Percentiles rank a stretch among this genome's conserved stretches.
These are phyloP conservation scores for Metopolophium dirhodum DNA, from an alignment of 1,140 invertebrate species.

Conservation along the genomic window DNA sequence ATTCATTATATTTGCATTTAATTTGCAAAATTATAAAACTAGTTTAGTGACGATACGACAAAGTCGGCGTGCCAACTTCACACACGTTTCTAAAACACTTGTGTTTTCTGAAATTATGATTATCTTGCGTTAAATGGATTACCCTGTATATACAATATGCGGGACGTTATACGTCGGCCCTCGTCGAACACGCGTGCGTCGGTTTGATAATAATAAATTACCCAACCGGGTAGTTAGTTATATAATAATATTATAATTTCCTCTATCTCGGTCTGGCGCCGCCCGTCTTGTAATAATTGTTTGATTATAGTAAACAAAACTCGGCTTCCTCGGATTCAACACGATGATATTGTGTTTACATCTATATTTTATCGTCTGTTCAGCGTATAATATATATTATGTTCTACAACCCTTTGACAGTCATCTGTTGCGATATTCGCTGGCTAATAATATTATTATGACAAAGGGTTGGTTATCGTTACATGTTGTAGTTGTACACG, in stretches of 20 bases:
- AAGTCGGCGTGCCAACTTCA: too few relatives aligned
- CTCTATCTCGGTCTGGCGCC: not conserved
- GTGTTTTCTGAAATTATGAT: too few relatives aligned
- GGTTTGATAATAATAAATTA: not conserved
- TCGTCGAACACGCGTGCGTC: not conserved
- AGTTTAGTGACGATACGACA: too few relatives aligned
- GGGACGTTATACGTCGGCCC: not conserved
- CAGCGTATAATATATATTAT: not conserved
- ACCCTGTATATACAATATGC: not conserved
- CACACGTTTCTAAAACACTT: too few relatives aligned
- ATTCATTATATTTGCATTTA: too few relatives aligned
- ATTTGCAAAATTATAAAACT: too few relatives aligned
- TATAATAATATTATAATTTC: not conserved
- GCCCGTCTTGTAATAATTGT: not conserved
- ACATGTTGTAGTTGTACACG: not conserved
- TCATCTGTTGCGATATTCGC: too few relatives aligned
- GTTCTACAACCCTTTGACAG: not conserved
- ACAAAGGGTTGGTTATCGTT: not conserved
- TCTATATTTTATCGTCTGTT: not conserved
- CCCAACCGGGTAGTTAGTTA: not conserved
- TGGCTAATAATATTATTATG: not conserved
- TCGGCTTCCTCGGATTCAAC: not conserved
- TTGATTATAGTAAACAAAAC: not conserved
- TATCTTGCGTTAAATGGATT: too few relatives aligned
- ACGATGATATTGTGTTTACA: not conserved